These are phyloP conservation scores for Raphicerus campestris DNA, from an alignment of 2,113 vertebrate genomes.

Conservation along the genomic window DNA sequence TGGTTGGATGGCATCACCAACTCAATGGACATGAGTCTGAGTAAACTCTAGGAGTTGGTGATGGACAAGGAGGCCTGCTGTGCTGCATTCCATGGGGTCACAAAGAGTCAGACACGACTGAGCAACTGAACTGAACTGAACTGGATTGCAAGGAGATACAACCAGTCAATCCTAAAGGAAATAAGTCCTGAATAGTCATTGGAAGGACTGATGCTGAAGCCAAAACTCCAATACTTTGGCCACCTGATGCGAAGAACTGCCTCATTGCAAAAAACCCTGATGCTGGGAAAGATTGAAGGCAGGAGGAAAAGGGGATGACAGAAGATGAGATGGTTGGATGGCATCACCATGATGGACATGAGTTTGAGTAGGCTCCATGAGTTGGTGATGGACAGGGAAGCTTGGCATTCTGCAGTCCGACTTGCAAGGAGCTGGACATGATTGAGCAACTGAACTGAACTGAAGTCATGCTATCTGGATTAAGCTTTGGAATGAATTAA, in stretches of 20 bases:
- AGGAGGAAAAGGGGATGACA: neutral
- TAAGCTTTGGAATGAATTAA: neutral
- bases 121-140: neutral
- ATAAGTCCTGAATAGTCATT: neutral
- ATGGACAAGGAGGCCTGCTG: neutral
- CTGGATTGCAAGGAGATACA: neutral
- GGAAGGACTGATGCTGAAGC: neutral
- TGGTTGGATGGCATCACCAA: neutral
- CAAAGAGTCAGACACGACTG: neutral
- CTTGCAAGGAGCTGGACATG: neutral
- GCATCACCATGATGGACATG: neutral
- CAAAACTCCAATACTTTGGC: neutral
- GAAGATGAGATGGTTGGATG: neutral
- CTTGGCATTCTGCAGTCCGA: rapidly evolving
- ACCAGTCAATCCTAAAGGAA: neutral
- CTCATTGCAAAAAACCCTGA: neutral
- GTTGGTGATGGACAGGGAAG: neutral
- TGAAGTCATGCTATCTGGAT: neutral
- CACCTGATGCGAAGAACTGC: neutral
- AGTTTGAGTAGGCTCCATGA: neutral
- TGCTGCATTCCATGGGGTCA: neutral
- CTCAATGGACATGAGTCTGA: neutral
- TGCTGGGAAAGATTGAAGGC: neutral
- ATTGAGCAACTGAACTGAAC: neutral
- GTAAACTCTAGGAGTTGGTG: neutral